phyloP scores from a whole-genome alignment of 30 jellyfish, hydroid and myxozoan species.

The Calvadosia cruxmelitensis region DNA sequence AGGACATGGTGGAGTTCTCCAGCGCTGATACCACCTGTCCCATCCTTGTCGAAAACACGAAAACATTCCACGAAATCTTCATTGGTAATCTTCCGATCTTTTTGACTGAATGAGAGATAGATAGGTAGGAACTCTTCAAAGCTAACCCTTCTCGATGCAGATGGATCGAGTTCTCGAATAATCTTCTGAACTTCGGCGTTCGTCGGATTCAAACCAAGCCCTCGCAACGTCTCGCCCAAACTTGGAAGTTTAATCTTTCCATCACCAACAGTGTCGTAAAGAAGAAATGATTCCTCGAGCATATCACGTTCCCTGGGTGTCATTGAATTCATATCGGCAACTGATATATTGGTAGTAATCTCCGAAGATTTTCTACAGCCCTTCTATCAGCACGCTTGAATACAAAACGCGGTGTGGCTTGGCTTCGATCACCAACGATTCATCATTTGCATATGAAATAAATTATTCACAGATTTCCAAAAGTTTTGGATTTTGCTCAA shows the following conservation, averaged over 20 bases:
- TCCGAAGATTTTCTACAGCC: too few relatives aligned
- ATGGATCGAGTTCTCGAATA: slow-evolving; percentile 62
- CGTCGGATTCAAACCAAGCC: slow-evolving; percentile 95
- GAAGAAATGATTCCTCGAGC: slow-evolving; percentile 71
- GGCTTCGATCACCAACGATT: too few relatives aligned
- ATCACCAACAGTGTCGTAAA: slow-evolving; percentile 90
- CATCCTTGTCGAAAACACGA: slow-evolving; percentile 93
- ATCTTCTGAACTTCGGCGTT: slow-evolving; percentile 74
- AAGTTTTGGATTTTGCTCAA: too few relatives aligned
- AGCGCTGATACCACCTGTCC: slow-evolving; percentile 80
- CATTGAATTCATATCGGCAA: slow-evolving; percentile 43
- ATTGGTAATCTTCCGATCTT: slow-evolving; percentile 37
- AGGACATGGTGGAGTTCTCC: slow-evolving; percentile 95
- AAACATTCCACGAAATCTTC: slow-evolving; percentile 89
- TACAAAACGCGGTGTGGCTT: too few relatives aligned
- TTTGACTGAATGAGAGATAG: slow-evolving; percentile 58
- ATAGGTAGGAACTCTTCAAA: slow-evolving; percentile 86
- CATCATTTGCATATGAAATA: too few relatives aligned
- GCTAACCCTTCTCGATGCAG: slow-evolving; percentile 63
- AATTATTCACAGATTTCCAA: too few relatives aligned
- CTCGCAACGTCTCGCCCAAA: slow-evolving; percentile 88
- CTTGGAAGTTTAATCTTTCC: slow-evolving; percentile 62
- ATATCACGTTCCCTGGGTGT: slow-evolving; percentile 77
- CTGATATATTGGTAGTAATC: too few relatives aligned
- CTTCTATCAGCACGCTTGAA: too few relatives aligned